Evolutionary conservation across 2,888 invertebrate species (phyloP).

Genomic region (Nematopogon swammerdamellus): DNA sequence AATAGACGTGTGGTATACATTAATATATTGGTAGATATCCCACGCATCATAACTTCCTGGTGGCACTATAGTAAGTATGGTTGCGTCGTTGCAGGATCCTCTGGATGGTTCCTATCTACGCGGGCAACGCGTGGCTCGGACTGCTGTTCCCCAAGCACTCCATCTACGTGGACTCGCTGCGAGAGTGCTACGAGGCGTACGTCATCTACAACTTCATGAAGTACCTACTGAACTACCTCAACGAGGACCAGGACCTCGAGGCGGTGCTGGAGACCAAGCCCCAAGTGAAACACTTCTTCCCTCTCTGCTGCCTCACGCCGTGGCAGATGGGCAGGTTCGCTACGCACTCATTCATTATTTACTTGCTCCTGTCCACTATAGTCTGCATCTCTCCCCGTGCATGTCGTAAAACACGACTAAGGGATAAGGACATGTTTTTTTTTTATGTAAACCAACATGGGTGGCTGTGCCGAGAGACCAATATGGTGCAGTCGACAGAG

Average conservation of each 20-base stretch:
- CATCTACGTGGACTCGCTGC: constrained; percentile 87
- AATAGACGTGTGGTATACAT: too few species aligned
- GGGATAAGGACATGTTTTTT: too few species aligned
- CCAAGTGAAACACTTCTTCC: constrained; percentile 87
- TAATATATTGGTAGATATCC: too few species aligned
- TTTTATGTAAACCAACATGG: too few species aligned
- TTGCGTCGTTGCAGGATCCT: constrained; percentile 75
- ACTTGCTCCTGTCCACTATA: too few species aligned
- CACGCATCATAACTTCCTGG: too few species aligned
- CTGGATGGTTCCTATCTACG: constrained; percentile 98
- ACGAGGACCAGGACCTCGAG: constrained; percentile 83
- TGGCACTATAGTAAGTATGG: too few species aligned
- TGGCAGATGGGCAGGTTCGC: constrained; percentile 87
- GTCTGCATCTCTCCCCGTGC: too few species aligned
- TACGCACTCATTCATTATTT: too few species aligned
- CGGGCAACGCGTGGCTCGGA: constrained; percentile 91
- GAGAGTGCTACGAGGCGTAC: constrained; percentile 97
- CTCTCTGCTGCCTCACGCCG: constrained; percentile 85
- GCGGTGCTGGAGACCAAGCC: constrained; percentile 76
- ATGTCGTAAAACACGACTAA: too few species aligned
- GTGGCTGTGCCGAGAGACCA: too few species aligned
- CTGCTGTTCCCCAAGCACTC: constrained; percentile 82
- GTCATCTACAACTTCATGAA: constrained; percentile 98
- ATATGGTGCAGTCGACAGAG: too few species aligned
- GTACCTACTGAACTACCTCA: constrained; percentile 86